These are phyloP conservation scores for Amphipyra berbera DNA, from an alignment of 2,888 invertebrate genomes.

Conservation along the genomic window DNA sequence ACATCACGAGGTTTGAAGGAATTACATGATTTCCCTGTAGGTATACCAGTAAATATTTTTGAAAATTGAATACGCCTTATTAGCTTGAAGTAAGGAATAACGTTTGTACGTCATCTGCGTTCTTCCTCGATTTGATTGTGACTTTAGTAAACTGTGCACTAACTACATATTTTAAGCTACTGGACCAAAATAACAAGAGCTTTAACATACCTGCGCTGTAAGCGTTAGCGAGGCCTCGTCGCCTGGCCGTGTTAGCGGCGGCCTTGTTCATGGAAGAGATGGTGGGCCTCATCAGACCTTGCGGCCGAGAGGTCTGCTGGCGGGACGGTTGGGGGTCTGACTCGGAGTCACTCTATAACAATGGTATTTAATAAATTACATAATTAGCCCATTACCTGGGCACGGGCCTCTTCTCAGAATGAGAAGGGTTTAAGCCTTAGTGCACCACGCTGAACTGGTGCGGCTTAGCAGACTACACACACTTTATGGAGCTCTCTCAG, in stretches of 20 bases:
- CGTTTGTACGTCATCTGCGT: too few relatives aligned
- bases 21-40: too few relatives aligned
- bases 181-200: slow-evolving; percentile 16
- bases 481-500: too few relatives aligned
- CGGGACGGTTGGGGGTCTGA: slow-evolving; percentile 90
- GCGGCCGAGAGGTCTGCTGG: slow-evolving; percentile 69
- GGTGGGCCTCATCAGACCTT: slow-evolving; percentile 93
- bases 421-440: too few relatives aligned
- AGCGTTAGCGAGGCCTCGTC: slow-evolving; percentile 91
- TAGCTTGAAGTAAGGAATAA: too few relatives aligned
- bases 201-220: slow-evolving; percentile 91
- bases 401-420: too few relatives aligned
- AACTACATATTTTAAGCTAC: slow-evolving; percentile 29
- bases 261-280: slow-evolving; percentile 95
- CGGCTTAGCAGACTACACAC: too few relatives aligned
- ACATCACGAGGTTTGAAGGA: too few relatives aligned
- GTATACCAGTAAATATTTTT: too few relatives aligned
- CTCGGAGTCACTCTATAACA: slow-evolving; percentile 93
- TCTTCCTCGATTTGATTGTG: slow-evolving; percentile 5
- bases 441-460: too few relatives aligned
- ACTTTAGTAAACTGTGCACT: slow-evolving; percentile 35
- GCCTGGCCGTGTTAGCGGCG: slow-evolving; percentile 83
- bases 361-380: neutral
- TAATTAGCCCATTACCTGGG: too few relatives aligned
- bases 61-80: too few relatives aligned